Evolutionary conservation across 1,140 invertebrate genomes (phyloP), one percentile per base, ranked within the genome.

Genomic region (Papilio helenus): DNA sequence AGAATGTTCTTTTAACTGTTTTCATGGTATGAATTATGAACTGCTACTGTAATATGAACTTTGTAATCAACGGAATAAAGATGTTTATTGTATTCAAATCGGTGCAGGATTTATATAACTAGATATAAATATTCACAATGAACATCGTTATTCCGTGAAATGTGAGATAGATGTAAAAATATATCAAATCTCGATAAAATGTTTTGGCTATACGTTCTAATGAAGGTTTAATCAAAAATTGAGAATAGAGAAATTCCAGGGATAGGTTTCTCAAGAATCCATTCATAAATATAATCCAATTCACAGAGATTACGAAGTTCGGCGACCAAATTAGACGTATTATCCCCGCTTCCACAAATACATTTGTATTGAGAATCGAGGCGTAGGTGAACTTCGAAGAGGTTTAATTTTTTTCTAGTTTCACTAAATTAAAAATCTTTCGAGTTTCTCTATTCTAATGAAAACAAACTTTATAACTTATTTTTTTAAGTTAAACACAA

Each of bases 1-100:
- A 29, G 61, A 68, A 68, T 68, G 61, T 68, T 68, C 61, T 68
- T 68, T 68, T 68, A 68, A 68, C 61, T 68, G 26, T 29, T 68
- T 34, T 34, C 26, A 5, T 68, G 61, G 34, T 34, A 61, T 61
- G 3, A 61, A 61, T 26, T 29, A 29, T 68, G 26, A 68, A 7
- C 12, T 68, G 26, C 61, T 68, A 68, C 61, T 18, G 26, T 12
- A 68, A 34, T 23, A 18, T 68, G 61, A 68, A 29, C 26, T 68
- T 5, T 68, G 18, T 65, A 1, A 5, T 2, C 58, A 14, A 29
- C 29, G 12, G 9, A 3, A 65, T 65, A 65, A 3, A 14, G 26
- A 10, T 18, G 26, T 14, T 14, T 34, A 34, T 23, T 23, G 9
- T 18, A 51, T 16, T 51, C 14, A 18, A 51, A 51, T 51, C 3